Conservation (phyloP, 2,113 vertebrate species). For the Spermophilus dauricus region DNA sequence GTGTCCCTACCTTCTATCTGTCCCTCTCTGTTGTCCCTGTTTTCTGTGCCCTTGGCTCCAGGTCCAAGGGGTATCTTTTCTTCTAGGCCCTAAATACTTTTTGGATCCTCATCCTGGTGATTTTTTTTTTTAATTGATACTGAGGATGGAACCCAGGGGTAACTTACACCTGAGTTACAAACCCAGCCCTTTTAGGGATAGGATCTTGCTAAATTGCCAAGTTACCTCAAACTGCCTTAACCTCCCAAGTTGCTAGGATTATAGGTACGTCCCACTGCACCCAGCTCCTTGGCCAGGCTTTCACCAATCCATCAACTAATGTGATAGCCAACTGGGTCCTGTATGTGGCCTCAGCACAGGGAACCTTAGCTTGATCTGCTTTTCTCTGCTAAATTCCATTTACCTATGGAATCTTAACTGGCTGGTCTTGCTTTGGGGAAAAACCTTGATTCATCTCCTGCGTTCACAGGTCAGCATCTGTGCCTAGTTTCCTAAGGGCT, state of each 20-base stretch:
- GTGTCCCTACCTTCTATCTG: too few species aligned
- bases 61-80: background rate
- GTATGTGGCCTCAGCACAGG: background rate
- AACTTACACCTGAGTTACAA: background rate
- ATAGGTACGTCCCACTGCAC: background rate
- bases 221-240: background rate
- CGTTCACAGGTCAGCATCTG: background rate
- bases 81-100: background rate
- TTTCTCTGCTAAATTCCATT: background rate
- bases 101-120: background rate
- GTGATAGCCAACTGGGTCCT: background rate
- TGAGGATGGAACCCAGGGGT: background rate
- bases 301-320: background rate
- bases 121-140: background rate
- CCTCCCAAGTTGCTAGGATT: background rate
- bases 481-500: background rate
- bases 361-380: background rate
- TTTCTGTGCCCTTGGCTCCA: background rate
- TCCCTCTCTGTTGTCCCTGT: background rate
- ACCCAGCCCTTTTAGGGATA: background rate
- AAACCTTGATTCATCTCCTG: background rate
- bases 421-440: background rate
- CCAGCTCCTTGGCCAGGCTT: background rate
- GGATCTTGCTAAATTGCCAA: background rate
- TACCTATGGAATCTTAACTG: background rate